A percentile compares a stretch with the other conserved stretches of the same genome.
Conservation (phyloP, 1,140 invertebrate species). For the Goniozus legneri region DNA sequence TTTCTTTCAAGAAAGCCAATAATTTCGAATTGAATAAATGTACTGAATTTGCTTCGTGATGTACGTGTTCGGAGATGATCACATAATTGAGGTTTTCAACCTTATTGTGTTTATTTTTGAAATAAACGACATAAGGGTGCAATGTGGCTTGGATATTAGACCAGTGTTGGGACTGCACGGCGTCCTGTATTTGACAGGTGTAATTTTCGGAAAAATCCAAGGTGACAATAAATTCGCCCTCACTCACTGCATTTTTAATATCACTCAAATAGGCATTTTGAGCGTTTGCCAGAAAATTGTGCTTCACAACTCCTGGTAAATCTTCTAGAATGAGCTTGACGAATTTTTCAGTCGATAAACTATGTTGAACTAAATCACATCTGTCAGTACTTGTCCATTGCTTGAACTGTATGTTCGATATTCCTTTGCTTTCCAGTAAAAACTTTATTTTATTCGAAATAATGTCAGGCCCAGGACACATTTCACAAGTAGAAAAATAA, state of each 20-base stretch:
- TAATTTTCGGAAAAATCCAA: background rate
- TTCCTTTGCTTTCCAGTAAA: background rate
- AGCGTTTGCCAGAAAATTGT: background rate
- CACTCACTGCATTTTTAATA: no score
- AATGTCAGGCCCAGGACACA: conserved; percentile 6
- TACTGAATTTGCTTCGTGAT: background rate
- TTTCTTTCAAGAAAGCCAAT: background rate
- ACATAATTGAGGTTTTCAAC: background rate
- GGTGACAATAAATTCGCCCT: background rate
- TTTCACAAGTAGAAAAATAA: conserved; percentile 9
- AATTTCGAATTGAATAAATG: background rate
- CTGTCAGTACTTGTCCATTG: conserved; percentile 3
- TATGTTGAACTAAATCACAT: background rate
- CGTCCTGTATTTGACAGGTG: background rate
- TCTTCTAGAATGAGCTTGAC: background rate
- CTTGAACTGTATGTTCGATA: background rate
- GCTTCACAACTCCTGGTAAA: background rate
- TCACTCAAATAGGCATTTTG: background rate
- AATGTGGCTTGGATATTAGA: background rate
- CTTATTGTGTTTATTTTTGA: background rate
- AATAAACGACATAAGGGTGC: background rate
- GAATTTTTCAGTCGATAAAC: background rate
- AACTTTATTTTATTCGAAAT: conserved; percentile 10
- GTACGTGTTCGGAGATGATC: background rate
- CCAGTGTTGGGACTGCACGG: no score